Percentiles rank a stretch among this genome's conserved stretches.
Conservation (phyloP, 2,797 vertebrate species). For the Momotus momota region DNA sequence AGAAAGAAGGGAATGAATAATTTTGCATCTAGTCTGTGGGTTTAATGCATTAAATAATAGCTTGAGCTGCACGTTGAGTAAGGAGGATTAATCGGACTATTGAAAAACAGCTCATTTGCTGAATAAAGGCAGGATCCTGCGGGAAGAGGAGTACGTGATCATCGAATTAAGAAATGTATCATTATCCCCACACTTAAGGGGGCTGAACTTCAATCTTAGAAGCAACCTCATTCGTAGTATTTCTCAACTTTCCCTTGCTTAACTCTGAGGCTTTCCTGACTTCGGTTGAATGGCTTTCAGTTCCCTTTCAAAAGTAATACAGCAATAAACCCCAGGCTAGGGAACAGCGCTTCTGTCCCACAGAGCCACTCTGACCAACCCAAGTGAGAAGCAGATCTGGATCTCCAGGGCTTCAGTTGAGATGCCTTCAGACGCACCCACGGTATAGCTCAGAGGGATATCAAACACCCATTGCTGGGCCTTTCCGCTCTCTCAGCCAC, state of each 20-base stretch:
- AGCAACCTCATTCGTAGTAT: neutral
- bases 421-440: accelerated
- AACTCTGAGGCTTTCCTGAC: neutral
- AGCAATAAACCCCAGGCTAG: neutral
- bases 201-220: neutral
- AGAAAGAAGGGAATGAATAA: neutral
- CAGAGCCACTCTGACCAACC: neutral
- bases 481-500: neutral
- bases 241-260: neutral
- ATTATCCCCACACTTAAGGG: neutral
- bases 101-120: neutral
- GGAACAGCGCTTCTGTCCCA: neutral
- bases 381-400: neutral
- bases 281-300: neutral
- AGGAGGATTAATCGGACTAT: neutral
- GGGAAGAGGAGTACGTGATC: neutral
- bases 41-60: neutral
- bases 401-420: neutral
- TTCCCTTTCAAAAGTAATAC: neutral
- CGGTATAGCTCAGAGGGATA: neutral
- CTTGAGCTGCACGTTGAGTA: neutral
- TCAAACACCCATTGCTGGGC: neutral
- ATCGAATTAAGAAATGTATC: neutral
- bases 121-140: neutral
- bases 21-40: neutral